Conservation (phyloP, 2,113 vertebrate genomes). For the Pelobates fuscus region DNA sequence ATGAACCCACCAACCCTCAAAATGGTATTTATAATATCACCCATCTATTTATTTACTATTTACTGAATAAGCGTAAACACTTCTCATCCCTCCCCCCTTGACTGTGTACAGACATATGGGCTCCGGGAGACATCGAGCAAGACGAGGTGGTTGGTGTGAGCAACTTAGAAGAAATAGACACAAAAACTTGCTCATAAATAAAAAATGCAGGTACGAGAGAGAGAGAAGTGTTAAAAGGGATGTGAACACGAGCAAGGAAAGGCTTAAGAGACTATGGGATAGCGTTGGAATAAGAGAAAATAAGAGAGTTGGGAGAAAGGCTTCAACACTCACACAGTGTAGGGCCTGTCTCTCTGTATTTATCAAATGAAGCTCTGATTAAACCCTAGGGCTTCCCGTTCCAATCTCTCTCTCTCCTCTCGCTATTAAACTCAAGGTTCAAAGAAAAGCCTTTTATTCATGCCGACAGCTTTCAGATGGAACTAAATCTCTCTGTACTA, state of each 20-base stretch:
- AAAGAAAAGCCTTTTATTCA: constrained; percentile 68
- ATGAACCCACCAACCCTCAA: too few species aligned
- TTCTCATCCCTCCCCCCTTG: too few species aligned
- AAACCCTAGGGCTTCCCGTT: constrained; percentile 60
- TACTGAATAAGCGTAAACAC: too few species aligned
- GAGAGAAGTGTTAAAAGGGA: background rate
- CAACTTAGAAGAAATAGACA: too few species aligned
- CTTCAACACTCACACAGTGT: constrained; percentile 31
- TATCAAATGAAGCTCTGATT: constrained; percentile 60
- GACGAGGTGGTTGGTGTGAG: too few species aligned
- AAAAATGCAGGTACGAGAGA: constrained; percentile 14
- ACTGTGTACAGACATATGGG: too few species aligned
- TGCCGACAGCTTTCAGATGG: constrained; percentile 73
- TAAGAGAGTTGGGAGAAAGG: background rate
- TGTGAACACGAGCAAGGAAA: background rate
- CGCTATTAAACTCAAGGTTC: constrained; percentile 61
- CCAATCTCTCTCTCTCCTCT: constrained; percentile 57
- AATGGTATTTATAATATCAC: too few species aligned
- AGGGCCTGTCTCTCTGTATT: constrained; percentile 62
- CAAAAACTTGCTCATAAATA: background rate
- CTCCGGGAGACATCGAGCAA: too few species aligned
- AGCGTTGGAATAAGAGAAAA: constrained; percentile 23
- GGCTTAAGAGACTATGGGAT: constrained; percentile 26
- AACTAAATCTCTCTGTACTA: constrained; percentile 64
- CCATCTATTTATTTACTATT: too few species aligned